These are phyloP conservation scores for Zaprionus bogoriensis DNA, from an alignment of 2,888 invertebrate genomes.

Conservation along the genomic window DNA sequence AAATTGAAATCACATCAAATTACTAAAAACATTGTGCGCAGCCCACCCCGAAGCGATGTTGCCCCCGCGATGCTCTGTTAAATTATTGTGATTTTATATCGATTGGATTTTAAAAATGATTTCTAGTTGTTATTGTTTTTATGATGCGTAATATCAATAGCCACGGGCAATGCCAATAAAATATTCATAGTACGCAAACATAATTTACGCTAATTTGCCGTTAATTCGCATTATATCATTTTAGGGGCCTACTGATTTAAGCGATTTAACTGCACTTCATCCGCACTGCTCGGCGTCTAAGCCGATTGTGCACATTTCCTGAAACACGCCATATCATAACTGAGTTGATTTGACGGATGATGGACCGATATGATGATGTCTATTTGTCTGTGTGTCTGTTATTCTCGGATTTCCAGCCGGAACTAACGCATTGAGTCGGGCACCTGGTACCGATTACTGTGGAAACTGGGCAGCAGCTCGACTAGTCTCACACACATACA, in stretches of 20 bases:
- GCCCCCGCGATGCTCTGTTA: background rate
- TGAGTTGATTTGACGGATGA: background rate
- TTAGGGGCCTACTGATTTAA: background rate
- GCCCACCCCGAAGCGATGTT: too few species aligned
- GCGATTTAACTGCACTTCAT: background rate
- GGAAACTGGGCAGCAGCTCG: slow-evolving; percentile 1
- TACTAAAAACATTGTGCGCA: too few species aligned
- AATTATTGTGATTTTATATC: background rate
- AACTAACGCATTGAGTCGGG: slow-evolving; percentile 2
- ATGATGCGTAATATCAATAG: background rate
- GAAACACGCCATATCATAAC: background rate
- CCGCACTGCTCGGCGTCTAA: background rate
- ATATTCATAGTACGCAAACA: background rate
- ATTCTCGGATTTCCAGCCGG: slow-evolving; percentile 7
- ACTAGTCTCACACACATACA: background rate
- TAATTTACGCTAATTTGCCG: background rate
- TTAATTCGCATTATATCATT: background rate
- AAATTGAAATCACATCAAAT: background rate
- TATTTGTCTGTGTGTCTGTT: too few species aligned
- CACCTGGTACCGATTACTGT: slow-evolving; percentile 13
- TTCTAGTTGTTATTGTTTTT: background rate
- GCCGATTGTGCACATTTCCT: background rate
- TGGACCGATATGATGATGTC: background rate
- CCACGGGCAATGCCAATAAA: background rate
- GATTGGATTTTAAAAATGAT: background rate